Base-by-base conservation (phyloP, 92 coral and sea anemone genomes). In the Zoanthus gigantus region DNA sequence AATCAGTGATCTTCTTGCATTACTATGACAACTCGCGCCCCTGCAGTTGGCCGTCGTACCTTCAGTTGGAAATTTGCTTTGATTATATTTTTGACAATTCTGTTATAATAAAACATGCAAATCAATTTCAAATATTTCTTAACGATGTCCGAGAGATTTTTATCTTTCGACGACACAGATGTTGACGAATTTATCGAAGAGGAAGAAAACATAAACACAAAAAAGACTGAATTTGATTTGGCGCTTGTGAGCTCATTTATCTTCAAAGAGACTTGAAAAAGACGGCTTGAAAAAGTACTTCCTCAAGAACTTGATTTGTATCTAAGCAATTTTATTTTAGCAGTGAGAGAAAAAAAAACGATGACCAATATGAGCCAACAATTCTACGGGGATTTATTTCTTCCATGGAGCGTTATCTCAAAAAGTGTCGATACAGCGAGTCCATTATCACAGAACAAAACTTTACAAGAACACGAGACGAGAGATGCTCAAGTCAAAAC, bases 191-290 rank as follows among this genome's bases (percentile, higher is more conserved):
- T 87, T 68, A 46, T 88, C 73, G 83, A 88, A 88, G 91, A 53
- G 45, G 88, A 82, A 88, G 88, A 88, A 82, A 81, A 58, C 87
- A 82, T 32, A 66, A 56, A 85, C 74, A 85, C 78, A 79, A 88
- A 79, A 53, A 82, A 88, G 83, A 88, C 76, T 32, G 82, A 82
- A 45, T 47, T 60, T 29, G 83, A 83, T 74, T 52, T 72, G 83
- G 91, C 61, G 53, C 80, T 83, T 61, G 88, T 83, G 77, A 57
- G 12, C 63, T 89, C 71, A 50, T 47, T 44, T 45, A 91, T 84
- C 79, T 88, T 58, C 57, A 88, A 87, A 66, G 87, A 87, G 82
- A 82, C 66, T 80, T 83, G 83, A 76, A 79, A 90, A 34, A 23
- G 76, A 52, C 87, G 87, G 37, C 79, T 83, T 57, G 0, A 15